Percentiles rank a stretch among this genome's conserved stretches.
These are phyloP conservation scores for Psilopogon haemacephalus DNA, from an alignment of 2,113 vertebrate species.

Conservation along the genomic window DNA sequence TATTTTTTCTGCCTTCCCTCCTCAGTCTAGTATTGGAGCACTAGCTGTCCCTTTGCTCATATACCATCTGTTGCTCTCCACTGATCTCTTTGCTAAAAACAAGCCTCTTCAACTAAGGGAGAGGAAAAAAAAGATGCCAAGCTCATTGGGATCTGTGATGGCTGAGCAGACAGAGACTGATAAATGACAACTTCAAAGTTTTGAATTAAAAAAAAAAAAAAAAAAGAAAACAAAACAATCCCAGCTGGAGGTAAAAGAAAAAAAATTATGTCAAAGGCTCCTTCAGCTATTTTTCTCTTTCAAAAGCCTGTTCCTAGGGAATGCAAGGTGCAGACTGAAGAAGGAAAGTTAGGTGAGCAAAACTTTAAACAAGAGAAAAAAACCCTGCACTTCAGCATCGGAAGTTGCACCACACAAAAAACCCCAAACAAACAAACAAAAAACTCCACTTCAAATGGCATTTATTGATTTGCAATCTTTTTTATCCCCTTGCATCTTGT, in stretches of 20 bases:
- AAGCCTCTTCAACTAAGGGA: conserved; percentile 46
- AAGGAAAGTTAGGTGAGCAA: conserved; percentile 45
- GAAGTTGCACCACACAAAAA: conserved; percentile 39
- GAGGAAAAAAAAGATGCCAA: conserved; percentile 42
- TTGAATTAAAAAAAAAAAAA: not conserved
- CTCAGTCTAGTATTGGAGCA: not conserved
- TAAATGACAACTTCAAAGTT: conserved; percentile 68
- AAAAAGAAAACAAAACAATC: not conserved
- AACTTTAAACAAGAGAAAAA: conserved; percentile 61
- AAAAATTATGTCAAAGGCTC: conserved; percentile 46
- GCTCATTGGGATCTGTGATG: conserved; percentile 46
- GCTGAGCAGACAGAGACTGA: conserved; percentile 22
- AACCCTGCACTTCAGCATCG: conserved; percentile 38
- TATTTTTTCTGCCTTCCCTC: conserved; percentile 6
- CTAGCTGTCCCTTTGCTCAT: conserved; percentile 17
- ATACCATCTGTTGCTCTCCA: conserved; percentile 49
- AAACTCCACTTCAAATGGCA: conserved; percentile 64
- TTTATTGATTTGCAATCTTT: conserved; percentile 61
- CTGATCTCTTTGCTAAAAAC: conserved; percentile 38
- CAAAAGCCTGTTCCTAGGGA: conserved; percentile 34
- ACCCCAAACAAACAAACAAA: too few species aligned
- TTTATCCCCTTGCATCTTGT: conserved; percentile 60
- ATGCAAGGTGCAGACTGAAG: conserved; percentile 5
- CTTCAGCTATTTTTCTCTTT: conserved; percentile 52
- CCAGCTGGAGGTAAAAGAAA: conserved; percentile 52